Base-by-base conservation (phyloP, 2,888 invertebrate genomes). In the Tiphia femorata region DNA sequence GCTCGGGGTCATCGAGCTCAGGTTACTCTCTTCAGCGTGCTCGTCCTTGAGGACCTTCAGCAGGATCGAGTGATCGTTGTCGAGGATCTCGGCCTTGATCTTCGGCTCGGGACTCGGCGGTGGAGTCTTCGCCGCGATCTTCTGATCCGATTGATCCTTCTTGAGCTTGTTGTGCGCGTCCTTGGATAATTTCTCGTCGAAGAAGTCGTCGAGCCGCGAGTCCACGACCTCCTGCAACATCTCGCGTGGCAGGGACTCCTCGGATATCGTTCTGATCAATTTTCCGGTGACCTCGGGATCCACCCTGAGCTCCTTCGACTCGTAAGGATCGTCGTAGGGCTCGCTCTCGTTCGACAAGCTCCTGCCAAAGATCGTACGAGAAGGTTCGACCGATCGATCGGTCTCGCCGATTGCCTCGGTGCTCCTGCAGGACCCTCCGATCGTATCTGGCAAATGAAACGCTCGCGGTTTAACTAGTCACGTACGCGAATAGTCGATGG, bases 1-100 rank as follows among this genome's bases (percentile, higher is more conserved):
- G 33, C 81, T 82, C 16, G 83, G 81, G 19, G 82, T 83, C 80
- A 81, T 82, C 48, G 83, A 82, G 49, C 80, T 81, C 30, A 79
- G 60, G 58, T 81, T 79, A 38, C 80, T 79, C 12, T 35, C 71
- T 7, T 72, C 73, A 1, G 64, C 58, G 1, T 62, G 61, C 12
- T 74, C 78, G 10, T 75, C 79, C 16, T 72, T 66, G 7, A 76
- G 58, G n/a, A 78, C 71, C 46, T 77, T 80, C 12, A 80, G 43
- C 41, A 75, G 55, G 0, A 66, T 67, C 21, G 75, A 77, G 37
- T 77, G 68, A 50, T 80, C 79, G 20, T 69, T 69, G 33, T 70
- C 73, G 25, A 64, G 35, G 5, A 72, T 53, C 41, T 73, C 70
- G 0, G 75, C 61, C 20, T 71, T 74, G 42, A 75, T 76, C 62